Evolutionary conservation across 2,888 invertebrate species (phyloP), one percentile per base, ranked within the genome.

Genomic region (Pseudolycoriella hygida): DNA sequence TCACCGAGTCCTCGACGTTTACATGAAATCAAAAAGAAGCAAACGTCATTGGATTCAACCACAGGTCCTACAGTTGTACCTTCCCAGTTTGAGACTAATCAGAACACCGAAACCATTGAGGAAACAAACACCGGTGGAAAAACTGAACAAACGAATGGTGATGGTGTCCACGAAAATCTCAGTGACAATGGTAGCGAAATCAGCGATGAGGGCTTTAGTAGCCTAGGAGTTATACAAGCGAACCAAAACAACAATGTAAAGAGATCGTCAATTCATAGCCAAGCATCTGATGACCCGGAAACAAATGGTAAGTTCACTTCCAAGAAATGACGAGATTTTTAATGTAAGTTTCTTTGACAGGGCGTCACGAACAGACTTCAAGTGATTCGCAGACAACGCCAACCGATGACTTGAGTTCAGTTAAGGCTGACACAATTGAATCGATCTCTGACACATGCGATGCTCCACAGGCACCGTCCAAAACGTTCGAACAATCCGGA

Each of bases 111-210:
- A 10, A 32, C 6, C 25, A 40, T 17, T 18, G 20, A 10, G 25
- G 42, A 46, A 40, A 40, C 39, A 15, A 48, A 17, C 37, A 25
- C 25, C 5, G 25, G 8, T 6, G 42, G 31, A 14, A 44, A 38
- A 17, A 42, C 45, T 30, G 14, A 53, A 20, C 44, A 53, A 31
- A 53, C 42, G 49, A 53, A 48, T 50, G 62, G 46, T 31, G 51
- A 52, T 40, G 48, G 48, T 12, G 53, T 67, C 48, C 66, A 69
- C 17, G 74, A 75, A 54, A 74, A 77, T 50, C 76, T 77, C 8
- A 79, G 83, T 45, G 83, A 85, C 59, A 83, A 84, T 53, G 82
- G 84, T 10, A 84, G 84, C 47, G 85, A 86, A 60, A 82, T 85
- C 18, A 85, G 84, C 19, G 86, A 86, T 60, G 86, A 86, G 57